Conservation (phyloP, 2,797 vertebrate genomes). For the Epinephelus malabaricus region DNA sequence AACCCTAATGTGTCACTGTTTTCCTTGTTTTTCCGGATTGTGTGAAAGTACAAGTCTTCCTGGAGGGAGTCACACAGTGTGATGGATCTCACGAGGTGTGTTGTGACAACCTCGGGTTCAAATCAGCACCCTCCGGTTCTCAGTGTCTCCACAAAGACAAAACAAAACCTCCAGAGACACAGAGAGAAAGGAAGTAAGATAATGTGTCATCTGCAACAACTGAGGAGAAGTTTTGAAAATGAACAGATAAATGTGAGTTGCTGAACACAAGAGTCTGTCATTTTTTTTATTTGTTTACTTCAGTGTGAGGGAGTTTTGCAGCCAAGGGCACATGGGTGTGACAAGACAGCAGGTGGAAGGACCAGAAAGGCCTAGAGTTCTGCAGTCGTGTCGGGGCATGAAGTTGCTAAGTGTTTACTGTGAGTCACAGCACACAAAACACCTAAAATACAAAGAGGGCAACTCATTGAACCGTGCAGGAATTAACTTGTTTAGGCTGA, state of each 20-base stretch:
- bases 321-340: conserved; percentile 56
- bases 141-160: conserved; percentile 65
- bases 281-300: conserved; percentile 18
- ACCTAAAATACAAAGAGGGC: neutral
- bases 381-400: conserved; percentile 68
- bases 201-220: conserved; percentile 26
- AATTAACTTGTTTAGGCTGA: neutral
- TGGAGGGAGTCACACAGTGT: conserved; percentile 39
- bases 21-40: conserved; percentile 34
- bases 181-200: conserved; percentile 41
- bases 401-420: conserved; percentile 51
- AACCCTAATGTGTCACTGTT: neutral
- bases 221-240: conserved; percentile 2
- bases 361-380: conserved; percentile 65
- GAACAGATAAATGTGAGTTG: conserved; percentile 14
- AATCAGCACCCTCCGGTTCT: conserved; percentile 52
- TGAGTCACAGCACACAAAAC: conserved; percentile 37
- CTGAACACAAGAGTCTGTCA: conserved; percentile 15
- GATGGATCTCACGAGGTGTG: conserved; percentile 57
- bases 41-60: conserved; percentile 59
- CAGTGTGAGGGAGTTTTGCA: conserved; percentile 28
- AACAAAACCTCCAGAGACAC: conserved; percentile 57
- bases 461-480: neutral
- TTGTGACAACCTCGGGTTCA: conserved; percentile 69
- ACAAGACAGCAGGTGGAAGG: conserved; percentile 71